Percentiles rank a stretch among this genome's conserved stretches.
phyloP scores from a whole-genome alignment of 2,797 vertebrate genomes.

The Lates japonicus region DNA sequence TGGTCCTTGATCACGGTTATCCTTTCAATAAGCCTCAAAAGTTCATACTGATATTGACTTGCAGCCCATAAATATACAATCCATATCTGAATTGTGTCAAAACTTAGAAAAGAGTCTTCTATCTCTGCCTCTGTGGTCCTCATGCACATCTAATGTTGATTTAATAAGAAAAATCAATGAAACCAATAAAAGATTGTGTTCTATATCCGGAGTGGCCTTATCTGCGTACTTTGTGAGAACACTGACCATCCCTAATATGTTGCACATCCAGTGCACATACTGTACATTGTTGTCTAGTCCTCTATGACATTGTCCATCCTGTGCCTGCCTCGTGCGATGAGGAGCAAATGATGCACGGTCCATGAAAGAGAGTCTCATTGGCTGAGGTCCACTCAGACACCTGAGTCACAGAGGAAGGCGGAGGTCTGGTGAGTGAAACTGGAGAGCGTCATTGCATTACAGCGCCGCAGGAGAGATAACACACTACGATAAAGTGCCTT shows the following conservation, averaged over 20 bases:
- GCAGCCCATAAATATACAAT: not conserved
- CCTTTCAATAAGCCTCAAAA: not conserved
- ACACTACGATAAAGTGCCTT: slow-evolving; percentile 55
- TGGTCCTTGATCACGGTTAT: slow-evolving; percentile 19
- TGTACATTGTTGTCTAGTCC: slow-evolving; percentile 32
- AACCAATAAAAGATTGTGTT: not conserved
- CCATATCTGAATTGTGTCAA: not conserved
- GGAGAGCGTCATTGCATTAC: slow-evolving; percentile 74
- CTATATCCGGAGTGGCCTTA: not conserved
- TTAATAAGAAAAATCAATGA: not conserved
- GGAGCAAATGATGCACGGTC: slow-evolving; percentile 52
- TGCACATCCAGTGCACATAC: slow-evolving; percentile 30
- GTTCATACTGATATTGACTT: not conserved
- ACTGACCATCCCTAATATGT: slow-evolving; percentile 21
- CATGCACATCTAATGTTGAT: not conserved
- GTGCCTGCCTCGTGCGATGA: slow-evolving; percentile 32
- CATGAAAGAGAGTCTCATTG: slow-evolving; percentile 58
- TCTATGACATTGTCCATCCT: slow-evolving; percentile 43
- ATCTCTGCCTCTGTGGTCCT: not conserved
- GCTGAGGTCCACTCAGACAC: slow-evolving; percentile 75
- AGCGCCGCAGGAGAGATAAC: slow-evolving; percentile 69
- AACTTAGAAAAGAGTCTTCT: not conserved
- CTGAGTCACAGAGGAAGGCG: slow-evolving; percentile 74
- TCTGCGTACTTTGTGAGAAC: not conserved
- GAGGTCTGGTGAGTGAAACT: slow-evolving; percentile 73